Percentiles rank a stretch among this genome's conserved stretches.
phyloP scores from a whole-genome alignment of 2,797 vertebrate species.

The Pseudochaenichthys georgianus region DNA sequence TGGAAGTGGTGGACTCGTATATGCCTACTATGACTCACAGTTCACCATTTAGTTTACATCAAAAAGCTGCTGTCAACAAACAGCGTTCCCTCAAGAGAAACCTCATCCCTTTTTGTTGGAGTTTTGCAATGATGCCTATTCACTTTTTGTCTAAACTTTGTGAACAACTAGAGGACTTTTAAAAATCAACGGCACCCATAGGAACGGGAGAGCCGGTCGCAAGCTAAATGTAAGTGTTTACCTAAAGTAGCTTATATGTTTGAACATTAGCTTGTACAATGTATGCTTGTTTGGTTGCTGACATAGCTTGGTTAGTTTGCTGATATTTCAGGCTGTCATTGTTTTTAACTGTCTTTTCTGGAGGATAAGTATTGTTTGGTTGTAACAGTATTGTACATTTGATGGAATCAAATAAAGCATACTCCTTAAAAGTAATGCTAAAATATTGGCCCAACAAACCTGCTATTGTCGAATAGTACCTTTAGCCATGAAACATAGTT shows the following conservation, averaged over 20 bases:
- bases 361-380: not conserved
- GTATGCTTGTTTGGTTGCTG: not conserved
- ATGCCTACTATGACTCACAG: not conserved
- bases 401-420: not conserved
- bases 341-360: not conserved
- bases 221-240: slow-evolving; percentile 1
- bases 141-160: not conserved
- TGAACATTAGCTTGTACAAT: not conserved
- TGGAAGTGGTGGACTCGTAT: not conserved
- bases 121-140: too few relatives aligned
- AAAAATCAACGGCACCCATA: not conserved
- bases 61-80: not conserved
- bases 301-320: not conserved
- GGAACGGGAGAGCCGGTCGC: not conserved
- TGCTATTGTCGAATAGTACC: not conserved
- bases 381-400: not conserved
- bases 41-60: not conserved
- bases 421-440: not conserved
- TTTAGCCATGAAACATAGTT: slow-evolving; percentile 4
- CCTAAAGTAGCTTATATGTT: not conserved
- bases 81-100: not conserved
- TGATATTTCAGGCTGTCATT: not conserved
- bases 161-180: not conserved
- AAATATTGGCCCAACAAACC: not conserved
- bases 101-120: too few relatives aligned